Evolutionary conservation across 2,888 invertebrate species (phyloP), one percentile per base, ranked within the genome.

Genomic region (Caenorhabditis wallacei): DNA sequence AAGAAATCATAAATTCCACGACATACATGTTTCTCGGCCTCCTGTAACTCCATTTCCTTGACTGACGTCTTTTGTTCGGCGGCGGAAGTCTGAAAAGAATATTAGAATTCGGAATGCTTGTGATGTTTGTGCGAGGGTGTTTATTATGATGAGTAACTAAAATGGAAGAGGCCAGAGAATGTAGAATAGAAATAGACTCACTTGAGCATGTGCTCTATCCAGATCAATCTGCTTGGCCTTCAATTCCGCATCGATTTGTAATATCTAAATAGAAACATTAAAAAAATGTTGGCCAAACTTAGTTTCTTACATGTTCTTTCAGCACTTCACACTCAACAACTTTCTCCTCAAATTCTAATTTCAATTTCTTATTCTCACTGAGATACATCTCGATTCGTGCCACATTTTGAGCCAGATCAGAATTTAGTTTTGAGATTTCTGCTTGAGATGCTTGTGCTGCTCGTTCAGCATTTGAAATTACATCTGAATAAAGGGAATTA

Each of bases 331-430:
- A 78, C 35, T 83, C 82, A 0, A 70, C 70, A 4, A 40, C 13
- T 30, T 79, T 79, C 24, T 83, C 82, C 13, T 79, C 82, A 18
- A 61, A 70, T 11, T 26, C 56, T 8, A 70, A 63, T 64, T 78
- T 72, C 11, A 83, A 13, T 10, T 70, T 70, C 16, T 53, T 68
- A 43, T 79, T 83, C 53, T 84, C 84, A 22, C 57, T 51, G 18
- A 78, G 54, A 64, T 74, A 75, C 10, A 43, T 10, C 48, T 84
- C 84, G n/a, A 84, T 56, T 11, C 76, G 37, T 8, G 78, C 43
- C 2, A 81, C 74, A 35, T 46, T 68, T n/a, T 81, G 72, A 13
- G 81, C 80, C 18, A 84, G 10, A 0, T 81, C 78, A 1, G 78
- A 24, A 46, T 81, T 78, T 37, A 84, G 30, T 40, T 78, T 68